Evolutionary conservation across 2,797 vertebrate genomes (phyloP), one percentile per base, ranked within the genome.

Genomic region (Sylvia borin): DNA sequence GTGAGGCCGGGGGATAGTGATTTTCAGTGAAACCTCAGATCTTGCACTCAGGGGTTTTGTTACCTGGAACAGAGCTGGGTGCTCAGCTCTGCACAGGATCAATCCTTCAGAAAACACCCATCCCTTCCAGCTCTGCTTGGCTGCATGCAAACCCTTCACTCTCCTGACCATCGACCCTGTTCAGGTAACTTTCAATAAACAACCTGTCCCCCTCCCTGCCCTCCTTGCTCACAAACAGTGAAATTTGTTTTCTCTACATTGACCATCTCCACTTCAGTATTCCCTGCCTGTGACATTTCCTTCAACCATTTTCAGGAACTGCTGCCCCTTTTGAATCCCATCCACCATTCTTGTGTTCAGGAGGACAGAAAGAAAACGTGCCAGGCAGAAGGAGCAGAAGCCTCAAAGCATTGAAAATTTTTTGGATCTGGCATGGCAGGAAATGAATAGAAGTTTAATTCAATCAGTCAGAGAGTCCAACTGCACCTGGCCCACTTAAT

Each of bases 381-480:
- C 34, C 67, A 88, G 43, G 74, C 40, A 90, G 55, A 71, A 72
- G 60, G 67, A 88, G 67, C 10, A 87, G 67, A 75, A 93, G 50
- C 84, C 0, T 5, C 64, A 82, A 87, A 93, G 21, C 36, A 19
- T 13, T 79, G 48, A 40, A 68, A 66, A 85, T 15, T 51, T 16
- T 84, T 77, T 88, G 66, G 66, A 88, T 84, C 73, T 85, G 65
- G 80, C 22, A 42, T 65, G 77, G 77, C 80, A 94, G 77, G 88
- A 81, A 96, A 85, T 87, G 74, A 97, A 91, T 92, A 89, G 67
- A 89, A 95, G 65, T 92, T 88, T 92, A 75, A 96, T 80, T 85
- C 74, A 66, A 51, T 91, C 93, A 95, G 36, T 95, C 62, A 95
- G 78, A 85, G 71, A 95, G 78, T 88, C 79, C 94, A 93, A 91